phyloP scores from a whole-genome alignment of 2,113 vertebrate genomes.

The Xyliphius kryptos region DNA sequence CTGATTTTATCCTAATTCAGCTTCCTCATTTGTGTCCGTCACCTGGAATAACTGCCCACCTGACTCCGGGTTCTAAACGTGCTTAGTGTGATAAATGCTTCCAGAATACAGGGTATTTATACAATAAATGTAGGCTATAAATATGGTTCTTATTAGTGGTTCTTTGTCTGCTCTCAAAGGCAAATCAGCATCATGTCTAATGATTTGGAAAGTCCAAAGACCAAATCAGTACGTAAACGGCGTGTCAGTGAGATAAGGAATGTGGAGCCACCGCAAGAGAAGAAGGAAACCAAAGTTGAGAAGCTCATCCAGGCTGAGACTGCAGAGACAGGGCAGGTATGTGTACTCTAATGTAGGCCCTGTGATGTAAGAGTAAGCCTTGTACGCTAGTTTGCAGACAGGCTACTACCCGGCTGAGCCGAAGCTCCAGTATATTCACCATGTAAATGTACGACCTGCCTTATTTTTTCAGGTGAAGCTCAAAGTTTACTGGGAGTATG shows the following conservation, averaged over 20 bases:
- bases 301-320: constrained; percentile 81
- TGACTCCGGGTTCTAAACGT: too few relatives aligned
- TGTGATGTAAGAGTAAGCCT: too few relatives aligned
- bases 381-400: too few relatives aligned
- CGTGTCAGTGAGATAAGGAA: constrained; percentile 65
- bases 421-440: too few relatives aligned
- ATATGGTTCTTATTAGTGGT: neutral
- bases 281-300: constrained; percentile 50
- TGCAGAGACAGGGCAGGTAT: constrained; percentile 76
- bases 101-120: too few relatives aligned
- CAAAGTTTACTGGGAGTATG: constrained; percentile 80
- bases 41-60: too few relatives aligned
- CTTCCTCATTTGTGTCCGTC: too few relatives aligned
- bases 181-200: constrained; percentile 82
- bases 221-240: constrained; percentile 62
- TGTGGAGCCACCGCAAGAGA: constrained; percentile 52
- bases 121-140: neutral
- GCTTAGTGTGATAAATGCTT: too few relatives aligned
- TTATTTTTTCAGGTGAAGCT: constrained; percentile 81
- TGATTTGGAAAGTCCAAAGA: constrained; percentile 71
- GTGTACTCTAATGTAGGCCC: too few relatives aligned
- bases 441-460: too few relatives aligned
- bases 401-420: too few relatives aligned
- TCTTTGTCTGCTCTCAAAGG: constrained; percentile 51
- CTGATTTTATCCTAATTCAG: too few relatives aligned